Evolutionary conservation across 2,113 vertebrate genomes (phyloP).

Genomic region (Hoplias malabaricus): DNA sequence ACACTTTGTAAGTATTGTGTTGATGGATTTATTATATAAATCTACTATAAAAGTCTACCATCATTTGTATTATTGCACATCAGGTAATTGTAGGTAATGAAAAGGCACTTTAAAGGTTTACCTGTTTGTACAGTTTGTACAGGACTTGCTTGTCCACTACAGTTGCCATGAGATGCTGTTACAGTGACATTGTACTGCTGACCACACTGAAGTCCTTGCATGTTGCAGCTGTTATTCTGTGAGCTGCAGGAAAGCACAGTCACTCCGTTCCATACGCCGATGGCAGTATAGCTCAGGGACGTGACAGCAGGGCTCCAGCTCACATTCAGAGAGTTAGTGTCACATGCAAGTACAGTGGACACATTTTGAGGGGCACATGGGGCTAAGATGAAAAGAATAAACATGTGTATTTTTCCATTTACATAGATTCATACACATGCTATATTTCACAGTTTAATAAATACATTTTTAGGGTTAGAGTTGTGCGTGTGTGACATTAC

Average conservation of each 20-base stretch:
- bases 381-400: slow-evolving; percentile 23
- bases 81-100: no score
- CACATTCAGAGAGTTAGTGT: slow-evolving; percentile 47
- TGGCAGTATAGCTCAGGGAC: slow-evolving; percentile 55
- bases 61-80: no score
- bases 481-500: slow-evolving; percentile 42
- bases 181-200: slow-evolving; percentile 61
- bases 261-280: slow-evolving; percentile 32
- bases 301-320: slow-evolving; percentile 58
- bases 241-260: slow-evolving; percentile 47
- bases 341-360: not conserved
- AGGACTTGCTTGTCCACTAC: slow-evolving; percentile 50
- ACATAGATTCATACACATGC: no score
- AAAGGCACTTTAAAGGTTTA: not conserved
- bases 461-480: no score
- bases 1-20: not conserved
- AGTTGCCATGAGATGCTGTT: slow-evolving; percentile 56
- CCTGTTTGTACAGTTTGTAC: slow-evolving; percentile 21
- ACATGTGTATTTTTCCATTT: not conserved
- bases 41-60: no score
- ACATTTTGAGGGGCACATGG: slow-evolving; percentile 47
- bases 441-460: no score
- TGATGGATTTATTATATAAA: not conserved
- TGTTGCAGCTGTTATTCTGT: slow-evolving; percentile 47
- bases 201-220: slow-evolving; percentile 66